phyloP scores from a whole-genome alignment of 2,113 vertebrate species.

The Psittacula cyanocephala region DNA sequence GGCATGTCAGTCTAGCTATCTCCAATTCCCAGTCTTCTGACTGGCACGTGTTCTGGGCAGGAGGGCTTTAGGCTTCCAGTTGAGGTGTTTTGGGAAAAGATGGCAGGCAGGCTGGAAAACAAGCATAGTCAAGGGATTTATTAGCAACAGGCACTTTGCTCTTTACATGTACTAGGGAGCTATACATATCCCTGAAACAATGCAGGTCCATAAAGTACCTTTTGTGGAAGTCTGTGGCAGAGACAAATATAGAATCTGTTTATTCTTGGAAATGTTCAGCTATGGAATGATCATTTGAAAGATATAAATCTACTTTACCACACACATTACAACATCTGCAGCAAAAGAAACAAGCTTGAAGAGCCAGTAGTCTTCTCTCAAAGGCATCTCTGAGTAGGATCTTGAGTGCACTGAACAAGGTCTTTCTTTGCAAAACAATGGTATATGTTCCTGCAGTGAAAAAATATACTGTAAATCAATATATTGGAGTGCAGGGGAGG shows the following conservation, averaged over 20 bases:
- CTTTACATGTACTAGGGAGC: neutral
- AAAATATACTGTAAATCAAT: neutral
- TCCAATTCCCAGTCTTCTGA: neutral
- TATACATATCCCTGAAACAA: neutral
- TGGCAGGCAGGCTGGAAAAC: neutral
- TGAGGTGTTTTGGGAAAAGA: neutral
- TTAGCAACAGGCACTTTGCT: neutral
- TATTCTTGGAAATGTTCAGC: neutral
- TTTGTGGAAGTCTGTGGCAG: constrained; percentile 1
- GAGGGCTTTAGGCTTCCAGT: neutral
- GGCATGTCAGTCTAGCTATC: neutral
- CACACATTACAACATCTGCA: neutral
- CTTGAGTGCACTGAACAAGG: neutral
- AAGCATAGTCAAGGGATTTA: neutral
- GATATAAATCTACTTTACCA: neutral
- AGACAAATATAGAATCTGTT: constrained; percentile 28
- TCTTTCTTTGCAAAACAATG: neutral
- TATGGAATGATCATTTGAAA: neutral
- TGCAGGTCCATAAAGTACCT: neutral
- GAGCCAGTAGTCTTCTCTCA: neutral
- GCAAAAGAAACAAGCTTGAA: neutral
- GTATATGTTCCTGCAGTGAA: neutral
- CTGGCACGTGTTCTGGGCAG: rapidly evolving
- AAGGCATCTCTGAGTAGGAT: neutral
- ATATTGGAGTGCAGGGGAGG: neutral